Evolutionary conservation across 2,113 vertebrate genomes (phyloP).

Genomic region (Dasypus novemcinctus): DNA sequence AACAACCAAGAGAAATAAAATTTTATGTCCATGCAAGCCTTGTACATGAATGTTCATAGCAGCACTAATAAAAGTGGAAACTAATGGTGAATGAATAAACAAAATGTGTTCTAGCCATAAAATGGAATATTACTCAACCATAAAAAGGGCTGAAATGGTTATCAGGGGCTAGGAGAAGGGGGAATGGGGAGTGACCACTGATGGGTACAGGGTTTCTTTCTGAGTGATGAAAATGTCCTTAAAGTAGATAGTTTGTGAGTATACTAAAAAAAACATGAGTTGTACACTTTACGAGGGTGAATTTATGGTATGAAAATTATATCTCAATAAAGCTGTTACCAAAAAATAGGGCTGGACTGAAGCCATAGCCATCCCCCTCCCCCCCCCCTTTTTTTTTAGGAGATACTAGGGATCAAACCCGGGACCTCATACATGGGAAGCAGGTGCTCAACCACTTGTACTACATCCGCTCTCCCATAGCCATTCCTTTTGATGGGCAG

Average conservation of each 20-base stretch:
- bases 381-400: not conserved
- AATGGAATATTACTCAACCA: not conserved
- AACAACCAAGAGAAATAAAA: not conserved
- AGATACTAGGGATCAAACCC: too few relatives aligned
- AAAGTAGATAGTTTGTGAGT: not conserved
- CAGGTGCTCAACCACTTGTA: too few relatives aligned
- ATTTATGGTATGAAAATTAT: not conserved
- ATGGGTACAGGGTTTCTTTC: not conserved
- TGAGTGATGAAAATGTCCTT: not conserved
- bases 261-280: not conserved
- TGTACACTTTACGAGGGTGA: not conserved
- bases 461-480: not conserved
- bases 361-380: not conserved
- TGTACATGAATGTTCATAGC: not conserved
- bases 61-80: not conserved
- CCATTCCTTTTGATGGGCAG: not conserved
- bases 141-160: not conserved
- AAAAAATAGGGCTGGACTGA: not conserved
- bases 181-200: not conserved
- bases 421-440: too few relatives aligned
- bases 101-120: not conserved
- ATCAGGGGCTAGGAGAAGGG: not conserved
- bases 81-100: not conserved
- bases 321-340: constrained; percentile 9
- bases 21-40: not conserved